Conservation (phyloP, 2,888 invertebrate species). For the Andrena dorsata region DNA sequence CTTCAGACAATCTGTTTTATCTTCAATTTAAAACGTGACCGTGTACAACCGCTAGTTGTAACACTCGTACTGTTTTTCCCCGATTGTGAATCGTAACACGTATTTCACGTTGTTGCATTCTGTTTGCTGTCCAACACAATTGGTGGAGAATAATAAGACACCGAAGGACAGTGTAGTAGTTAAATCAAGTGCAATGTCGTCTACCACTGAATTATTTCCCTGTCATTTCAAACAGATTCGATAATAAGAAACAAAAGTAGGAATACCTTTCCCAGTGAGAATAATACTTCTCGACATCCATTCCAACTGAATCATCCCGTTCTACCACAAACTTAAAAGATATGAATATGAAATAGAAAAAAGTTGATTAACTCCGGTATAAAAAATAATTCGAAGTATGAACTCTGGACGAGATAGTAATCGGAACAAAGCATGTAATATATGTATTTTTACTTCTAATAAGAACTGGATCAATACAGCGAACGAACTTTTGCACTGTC, state of each 20-base stretch:
- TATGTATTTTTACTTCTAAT: too few species aligned
- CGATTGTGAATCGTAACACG: slow-evolving; percentile 40
- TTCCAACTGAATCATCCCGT: too few species aligned
- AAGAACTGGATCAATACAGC: too few species aligned
- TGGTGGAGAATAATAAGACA: slow-evolving; percentile 12
- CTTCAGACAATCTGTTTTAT: slow-evolving; percentile 14
- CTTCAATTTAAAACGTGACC: slow-evolving; percentile 48
- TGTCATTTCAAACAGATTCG: not conserved
- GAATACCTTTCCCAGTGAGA: not conserved
- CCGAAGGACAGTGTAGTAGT: not conserved
- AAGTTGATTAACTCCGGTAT: not conserved
- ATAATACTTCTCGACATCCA: too few species aligned
- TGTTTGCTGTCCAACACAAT: slow-evolving; percentile 19
- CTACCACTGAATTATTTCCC: not conserved
- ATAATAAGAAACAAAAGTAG: not conserved
- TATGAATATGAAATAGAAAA: not conserved
- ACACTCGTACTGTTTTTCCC: slow-evolving; percentile 7
- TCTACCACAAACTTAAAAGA: too few species aligned
- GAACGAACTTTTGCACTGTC: too few species aligned
- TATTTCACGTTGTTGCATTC: slow-evolving; percentile 23
- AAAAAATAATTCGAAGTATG: too few species aligned
- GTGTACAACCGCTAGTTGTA: slow-evolving; percentile 18
- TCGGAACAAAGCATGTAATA: too few species aligned
- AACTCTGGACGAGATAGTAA: too few species aligned
- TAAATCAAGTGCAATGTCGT: not conserved